These are phyloP conservation scores for Tipula lateralis DNA, from an alignment of 2,888 invertebrate species.

Conservation along the genomic window DNA sequence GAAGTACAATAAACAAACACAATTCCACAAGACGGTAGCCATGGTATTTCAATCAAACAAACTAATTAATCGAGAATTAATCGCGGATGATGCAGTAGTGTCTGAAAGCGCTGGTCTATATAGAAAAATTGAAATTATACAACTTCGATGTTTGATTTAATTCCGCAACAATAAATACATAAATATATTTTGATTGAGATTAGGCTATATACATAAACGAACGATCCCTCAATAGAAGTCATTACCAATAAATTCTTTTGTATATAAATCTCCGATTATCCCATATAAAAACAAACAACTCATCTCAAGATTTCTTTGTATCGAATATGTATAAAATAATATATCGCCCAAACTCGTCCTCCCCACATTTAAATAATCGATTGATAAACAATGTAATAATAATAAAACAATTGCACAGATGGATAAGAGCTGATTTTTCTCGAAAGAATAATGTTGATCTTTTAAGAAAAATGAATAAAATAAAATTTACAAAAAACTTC, in stretches of 20 bases:
- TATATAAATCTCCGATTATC: neutral
- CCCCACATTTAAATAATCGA: neutral
- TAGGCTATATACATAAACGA: too few species aligned
- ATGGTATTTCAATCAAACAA: too few species aligned
- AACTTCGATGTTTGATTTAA: too few species aligned
- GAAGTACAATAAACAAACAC: too few species aligned
- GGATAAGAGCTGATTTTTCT: slow-evolving; percentile 2
- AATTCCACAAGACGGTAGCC: too few species aligned
- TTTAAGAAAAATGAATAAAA: neutral
- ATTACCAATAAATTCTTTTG: neutral
- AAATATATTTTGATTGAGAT: too few species aligned
- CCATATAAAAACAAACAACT: neutral
- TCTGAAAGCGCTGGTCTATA: too few species aligned
- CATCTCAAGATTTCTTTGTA: neutral
- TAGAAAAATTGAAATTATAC: too few species aligned
- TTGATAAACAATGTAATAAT: neutral
- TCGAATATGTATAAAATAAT: neutral
- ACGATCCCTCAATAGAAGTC: too few species aligned
- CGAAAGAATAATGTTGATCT: slow-evolving; percentile 24
- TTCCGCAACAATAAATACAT: too few species aligned
- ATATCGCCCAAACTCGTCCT: neutral
- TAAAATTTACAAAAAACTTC: neutral
- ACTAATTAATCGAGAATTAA: too few species aligned
- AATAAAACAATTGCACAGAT: neutral
- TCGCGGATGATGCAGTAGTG: too few species aligned